phyloP scores from a whole-genome alignment of 2,797 vertebrate genomes.

The Margarornis squamiger region DNA sequence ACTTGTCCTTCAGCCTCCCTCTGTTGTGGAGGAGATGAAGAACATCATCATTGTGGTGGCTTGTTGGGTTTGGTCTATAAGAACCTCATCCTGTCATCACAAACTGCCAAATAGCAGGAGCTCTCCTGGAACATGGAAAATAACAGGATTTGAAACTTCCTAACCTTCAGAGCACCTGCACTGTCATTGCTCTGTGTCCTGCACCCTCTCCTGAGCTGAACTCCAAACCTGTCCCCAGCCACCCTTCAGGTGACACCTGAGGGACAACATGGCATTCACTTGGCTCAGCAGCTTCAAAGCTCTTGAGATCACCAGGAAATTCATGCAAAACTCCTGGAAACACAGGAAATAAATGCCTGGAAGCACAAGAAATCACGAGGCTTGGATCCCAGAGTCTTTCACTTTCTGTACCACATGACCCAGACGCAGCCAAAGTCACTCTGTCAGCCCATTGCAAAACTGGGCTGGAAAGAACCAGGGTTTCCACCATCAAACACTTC shows the following conservation, averaged over 20 bases:
- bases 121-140: neutral
- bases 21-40: fast-evolving
- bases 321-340: neutral
- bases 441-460: too few relatives aligned
- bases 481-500: neutral
- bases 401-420: neutral
- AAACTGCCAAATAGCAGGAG: neutral
- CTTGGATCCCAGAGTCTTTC: neutral
- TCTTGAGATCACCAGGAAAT: neutral
- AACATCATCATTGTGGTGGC: neutral
- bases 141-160: neutral
- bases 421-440: neutral
- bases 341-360: neutral
- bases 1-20: neutral
- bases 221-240: neutral
- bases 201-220: neutral
- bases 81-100: neutral
- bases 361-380: neutral
- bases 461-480: neutral
- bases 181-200: neutral
- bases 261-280: neutral
- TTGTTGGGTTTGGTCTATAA: neutral
- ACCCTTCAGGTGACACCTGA: neutral
- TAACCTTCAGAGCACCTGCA: neutral
- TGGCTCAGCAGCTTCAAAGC: neutral